Evolutionary conservation across 2,888 invertebrate genomes (phyloP), one percentile per base, ranked within the genome.

Genomic region (Cryptus viduatorius): DNA sequence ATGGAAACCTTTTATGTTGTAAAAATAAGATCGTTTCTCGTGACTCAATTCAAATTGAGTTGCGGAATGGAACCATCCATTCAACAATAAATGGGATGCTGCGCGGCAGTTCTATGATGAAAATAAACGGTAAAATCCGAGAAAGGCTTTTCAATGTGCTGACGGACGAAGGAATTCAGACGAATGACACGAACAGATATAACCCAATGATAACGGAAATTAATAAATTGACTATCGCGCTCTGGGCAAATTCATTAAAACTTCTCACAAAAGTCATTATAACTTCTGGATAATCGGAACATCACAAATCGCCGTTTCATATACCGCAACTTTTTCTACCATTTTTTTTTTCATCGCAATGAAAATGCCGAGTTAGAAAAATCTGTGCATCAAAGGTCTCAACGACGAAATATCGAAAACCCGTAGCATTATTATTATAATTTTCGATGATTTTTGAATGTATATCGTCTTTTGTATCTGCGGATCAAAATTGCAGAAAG

Each of bases 221-320:
- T 90, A 91, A 92, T 92, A 24, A 56, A 93, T 93, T 92, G 92
- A 91, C 91, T 88, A 90, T 90, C 89, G 89, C 88, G 87, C 87
- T 56, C 88, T 90, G 88, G 87, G 90, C 89, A 88, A 89, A 90
- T 90, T 92, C 92, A 92, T 93, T 93, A 93, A 93, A 93, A 93
- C 93, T 93, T 92, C 91, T 92, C 91, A 90, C 90, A 93, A 93
- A 91, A 92, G 91, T 92, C 86, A 91, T 89, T 87, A 77, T 75
- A n/a, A 5, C 29, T n/a, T 14, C 1, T 37, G n/a, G 14, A 50
- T n/a, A n/a, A 31, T 31, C 61, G 37, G 14, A 5, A 61, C 37
- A 14, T 2, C 31, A 16, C 2, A 61, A 61, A 29, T 61, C 12
- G 56, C 24, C 10, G 19, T 61, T 31, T 61, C 29, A 14, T 61